Evolutionary conservation across 2,888 invertebrate species (phyloP).

Genomic region (Ophraella communa): DNA sequence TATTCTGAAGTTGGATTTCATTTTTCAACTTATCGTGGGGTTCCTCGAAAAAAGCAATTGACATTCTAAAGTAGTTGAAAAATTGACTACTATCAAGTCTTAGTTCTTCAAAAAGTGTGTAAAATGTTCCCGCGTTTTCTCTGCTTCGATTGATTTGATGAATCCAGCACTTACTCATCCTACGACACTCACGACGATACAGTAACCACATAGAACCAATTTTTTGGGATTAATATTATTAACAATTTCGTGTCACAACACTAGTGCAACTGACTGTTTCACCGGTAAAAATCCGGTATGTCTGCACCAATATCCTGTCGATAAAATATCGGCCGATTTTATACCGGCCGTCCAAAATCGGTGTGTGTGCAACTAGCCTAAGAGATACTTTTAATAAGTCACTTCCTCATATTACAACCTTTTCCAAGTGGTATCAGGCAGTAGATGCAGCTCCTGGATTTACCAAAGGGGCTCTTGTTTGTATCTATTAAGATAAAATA

Average conservation of each 20-base stretch:
- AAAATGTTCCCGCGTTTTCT: slow-evolving; percentile 11
- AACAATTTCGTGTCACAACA: slow-evolving; percentile 7
- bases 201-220: slow-evolving; percentile 1
- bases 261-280: neutral
- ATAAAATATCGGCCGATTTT: slow-evolving; percentile 15
- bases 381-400: no score
- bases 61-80: slow-evolving; percentile 10
- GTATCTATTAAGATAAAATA: no score
- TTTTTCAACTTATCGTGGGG: slow-evolving; percentile 14
- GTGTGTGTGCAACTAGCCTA: slow-evolving; percentile 9
- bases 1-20: slow-evolving; percentile 9
- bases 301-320: neutral
- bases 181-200: slow-evolving; percentile 8
- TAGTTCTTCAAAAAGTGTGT: slow-evolving; percentile 13
- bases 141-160: slow-evolving; percentile 19
- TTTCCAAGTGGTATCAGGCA: no score
- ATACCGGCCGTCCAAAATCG: slow-evolving; percentile 9
- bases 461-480: no score
- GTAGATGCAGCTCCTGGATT: no score
- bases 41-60: neutral
- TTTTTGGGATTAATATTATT: slow-evolving; percentile 10
- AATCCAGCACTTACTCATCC: slow-evolving; percentile 9
- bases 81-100: slow-evolving; percentile 8
- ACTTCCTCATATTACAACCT: no score
- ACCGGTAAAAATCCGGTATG: slow-evolving; percentile 2